phyloP scores from a whole-genome alignment of 2,797 vertebrate genomes.

The Galaxias olidus region DNA sequence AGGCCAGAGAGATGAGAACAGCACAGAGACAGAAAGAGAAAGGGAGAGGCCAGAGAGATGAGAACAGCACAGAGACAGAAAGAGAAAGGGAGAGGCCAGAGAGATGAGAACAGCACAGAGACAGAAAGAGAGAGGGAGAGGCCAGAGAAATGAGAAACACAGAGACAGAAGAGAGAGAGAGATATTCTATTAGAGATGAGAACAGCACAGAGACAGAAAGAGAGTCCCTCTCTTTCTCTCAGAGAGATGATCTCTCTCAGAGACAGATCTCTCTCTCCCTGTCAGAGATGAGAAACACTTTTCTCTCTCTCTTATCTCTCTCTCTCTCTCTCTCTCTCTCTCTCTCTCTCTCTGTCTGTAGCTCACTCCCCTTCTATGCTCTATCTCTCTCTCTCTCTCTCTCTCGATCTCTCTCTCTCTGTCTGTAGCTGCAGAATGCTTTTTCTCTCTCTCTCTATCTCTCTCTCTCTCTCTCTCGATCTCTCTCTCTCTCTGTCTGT shows the following conservation, averaged over 20 bases:
- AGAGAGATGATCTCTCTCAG: not conserved
- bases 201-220: too few species aligned
- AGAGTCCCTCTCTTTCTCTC: not conserved
- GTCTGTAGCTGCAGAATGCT: conserved; percentile 12
- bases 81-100: conserved; percentile 27
- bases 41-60: too few species aligned
- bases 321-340: conserved; percentile 29
- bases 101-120: not conserved
- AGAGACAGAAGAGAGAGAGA: conserved; percentile 36
- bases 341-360: conserved; percentile 47
- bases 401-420: conserved; percentile 42
- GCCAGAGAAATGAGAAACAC: not conserved
- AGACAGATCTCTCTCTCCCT: not conserved
- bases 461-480: conserved; percentile 32
- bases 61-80: too few species aligned
- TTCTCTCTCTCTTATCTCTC: conserved; percentile 28
- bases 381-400: conserved; percentile 37
- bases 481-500: conserved; percentile 26
- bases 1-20: conserved; percentile 2
- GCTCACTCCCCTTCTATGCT: conserved; percentile 13
- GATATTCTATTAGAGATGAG: conserved; percentile 63
- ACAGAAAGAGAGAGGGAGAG: not conserved
- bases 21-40: not conserved
- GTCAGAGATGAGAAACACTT: too few species aligned
- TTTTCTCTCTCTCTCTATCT: conserved; percentile 41